phyloP scores from a whole-genome alignment of 2,797 vertebrate genomes.

The Pseudotriccus pelzelni region DNA sequence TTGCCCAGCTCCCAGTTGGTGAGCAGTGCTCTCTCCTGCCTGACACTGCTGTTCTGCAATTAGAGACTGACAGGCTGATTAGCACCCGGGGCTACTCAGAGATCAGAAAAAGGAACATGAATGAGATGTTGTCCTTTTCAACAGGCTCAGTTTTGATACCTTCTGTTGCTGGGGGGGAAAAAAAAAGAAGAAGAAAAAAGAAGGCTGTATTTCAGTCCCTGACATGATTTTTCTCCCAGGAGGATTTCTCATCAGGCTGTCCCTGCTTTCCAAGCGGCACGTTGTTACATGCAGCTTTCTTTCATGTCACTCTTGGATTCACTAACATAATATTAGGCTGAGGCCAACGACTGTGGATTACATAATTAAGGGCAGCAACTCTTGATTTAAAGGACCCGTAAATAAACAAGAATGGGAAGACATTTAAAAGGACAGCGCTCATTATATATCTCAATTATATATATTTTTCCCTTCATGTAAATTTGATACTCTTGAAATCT shows the following conservation, averaged over 20 bases:
- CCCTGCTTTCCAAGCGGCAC: conserved; percentile 42
- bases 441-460: background rate
- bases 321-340: conserved; percentile 9
- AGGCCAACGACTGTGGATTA: conserved; percentile 35
- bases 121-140: conserved; percentile 34
- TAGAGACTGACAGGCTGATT: conserved; percentile 67
- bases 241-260: conserved; percentile 53
- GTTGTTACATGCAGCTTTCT: conserved; percentile 14
- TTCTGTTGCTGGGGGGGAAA: conserved; percentile 12
- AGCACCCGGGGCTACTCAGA: conserved; percentile 49
- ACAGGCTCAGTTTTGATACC: conserved; percentile 33
- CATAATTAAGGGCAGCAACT: conserved; percentile 55
- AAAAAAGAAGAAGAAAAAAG: no score
- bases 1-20: background rate
- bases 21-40: conserved; percentile 20
- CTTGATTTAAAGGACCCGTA: conserved; percentile 33
- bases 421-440: conserved; percentile 20
- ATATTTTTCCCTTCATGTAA: background rate
- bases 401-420: conserved; percentile 28
- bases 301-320: conserved; percentile 41
- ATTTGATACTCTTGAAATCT: conserved; percentile 18
- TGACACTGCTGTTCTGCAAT: conserved; percentile 59
- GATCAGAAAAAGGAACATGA: conserved; percentile 32
- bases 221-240: conserved; percentile 4
- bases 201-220: background rate